phyloP scores from a whole-genome alignment of 1,140 invertebrate species.

The Meloidogyne floridensis region DNA sequence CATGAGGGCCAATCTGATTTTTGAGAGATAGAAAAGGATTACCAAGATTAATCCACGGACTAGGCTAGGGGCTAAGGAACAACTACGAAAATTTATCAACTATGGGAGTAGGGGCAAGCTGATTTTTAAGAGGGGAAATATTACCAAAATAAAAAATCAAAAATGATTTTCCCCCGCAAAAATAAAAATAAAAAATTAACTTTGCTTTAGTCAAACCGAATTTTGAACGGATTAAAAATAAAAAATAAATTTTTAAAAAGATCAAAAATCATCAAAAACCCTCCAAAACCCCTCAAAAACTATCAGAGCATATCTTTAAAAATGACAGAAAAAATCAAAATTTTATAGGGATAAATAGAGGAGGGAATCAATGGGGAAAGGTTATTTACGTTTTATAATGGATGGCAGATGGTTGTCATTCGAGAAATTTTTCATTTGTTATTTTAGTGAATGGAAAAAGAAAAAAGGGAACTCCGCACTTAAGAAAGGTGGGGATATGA shows the following conservation, averaged over 20 bases:
- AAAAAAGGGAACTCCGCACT: background rate
- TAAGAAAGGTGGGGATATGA: background rate
- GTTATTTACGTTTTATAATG: background rate
- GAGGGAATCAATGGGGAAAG: background rate
- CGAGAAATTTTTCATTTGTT: background rate
- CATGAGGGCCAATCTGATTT: too few species aligned
- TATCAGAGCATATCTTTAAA: background rate
- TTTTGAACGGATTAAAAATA: too few species aligned
- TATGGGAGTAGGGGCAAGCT: too few species aligned
- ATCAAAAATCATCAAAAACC: background rate
- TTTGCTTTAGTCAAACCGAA: too few species aligned
- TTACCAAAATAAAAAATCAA: too few species aligned
- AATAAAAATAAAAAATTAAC: too few species aligned
- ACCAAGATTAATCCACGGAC: too few species aligned
- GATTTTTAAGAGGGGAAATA: too few species aligned
- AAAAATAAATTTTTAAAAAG: background rate
- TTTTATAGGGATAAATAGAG: background rate
- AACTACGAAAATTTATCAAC: too few species aligned
- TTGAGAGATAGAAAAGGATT: too few species aligned
- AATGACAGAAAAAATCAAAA: background rate
- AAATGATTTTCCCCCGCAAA: too few species aligned
- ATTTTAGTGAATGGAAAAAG: background rate
- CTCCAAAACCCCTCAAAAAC: background rate
- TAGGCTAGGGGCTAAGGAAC: too few species aligned
- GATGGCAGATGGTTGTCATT: constrained; percentile 1